Evolutionary conservation across 1,140 invertebrate species (phyloP), one percentile per base, ranked within the genome.

Genomic region (Drosophila takahashii): DNA sequence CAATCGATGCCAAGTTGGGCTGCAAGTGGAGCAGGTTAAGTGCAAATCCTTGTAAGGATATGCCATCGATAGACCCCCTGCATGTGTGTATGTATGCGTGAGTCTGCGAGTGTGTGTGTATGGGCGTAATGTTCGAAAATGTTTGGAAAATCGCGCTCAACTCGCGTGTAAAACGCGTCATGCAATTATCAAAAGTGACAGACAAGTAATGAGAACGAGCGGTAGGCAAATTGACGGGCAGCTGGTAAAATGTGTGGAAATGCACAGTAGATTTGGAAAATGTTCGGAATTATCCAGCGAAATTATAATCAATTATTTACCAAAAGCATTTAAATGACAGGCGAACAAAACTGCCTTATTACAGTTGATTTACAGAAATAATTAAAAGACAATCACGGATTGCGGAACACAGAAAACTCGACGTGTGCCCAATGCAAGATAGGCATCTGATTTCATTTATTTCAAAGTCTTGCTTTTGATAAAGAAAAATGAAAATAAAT

Each of bases 1-100:
- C 65, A 81, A 81, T 73, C 51, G 79, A 81, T 81, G 79, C 59
- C 78, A 72, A 58, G 72, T 47, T 45, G 66, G 42, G 51, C 65
- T 73, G 67, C 59, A 76, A 81, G 67, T 86, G 78, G 69, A 86
- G 74, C 83, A 87, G 83, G 83, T 86, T 86, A 87, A 86, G 81
- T 86, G 81, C 70, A 59, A 86, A 86, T 65, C 72, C 72, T 65
- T 75, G 58, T 57, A 75, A 50, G 47, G 47, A 50, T 32, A 29
- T 32, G 52, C 71, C 52, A 75, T 66, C 72, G 71, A 57, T 48
- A 70, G 50, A 37, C 34, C 36, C 62, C 2, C 4, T 29, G 13
- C 7, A 10, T 15, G 13, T 13, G 4, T 7, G 9, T 1, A 16
- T 16, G 10, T 26, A 10, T 47, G 15, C 1, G 7, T 15, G 3